Base-by-base conservation (phyloP, 2,797 vertebrate species). In the Morus bassanus region DNA sequence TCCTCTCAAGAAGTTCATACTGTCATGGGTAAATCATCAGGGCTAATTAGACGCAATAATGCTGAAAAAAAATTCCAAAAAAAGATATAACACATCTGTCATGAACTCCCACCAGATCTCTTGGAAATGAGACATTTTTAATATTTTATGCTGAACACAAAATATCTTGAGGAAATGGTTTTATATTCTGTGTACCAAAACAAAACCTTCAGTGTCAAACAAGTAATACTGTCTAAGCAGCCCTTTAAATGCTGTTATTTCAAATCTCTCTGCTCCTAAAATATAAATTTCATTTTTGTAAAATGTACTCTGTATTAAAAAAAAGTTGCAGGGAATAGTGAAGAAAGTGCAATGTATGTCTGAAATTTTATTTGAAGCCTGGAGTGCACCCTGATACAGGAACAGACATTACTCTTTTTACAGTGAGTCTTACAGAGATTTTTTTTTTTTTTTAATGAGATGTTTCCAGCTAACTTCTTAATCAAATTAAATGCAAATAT, bases 111-210 rank as follows among this genome's bases (percentile, higher is more conserved):
- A 98, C 94, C 97, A 98, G 97, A 98, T 97, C 97, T 97, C 95
- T 97, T 97, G 93, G 96, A 98, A 98, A 97, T 96, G 95, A 98
- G 97, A 96, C 95, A 95, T 97, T 98, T 97, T 98, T 97, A 98
- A 98, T 98, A 98, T 98, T 98, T 98, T 96, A 98, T 98, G 96
- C 85, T 89, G 91, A 97, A 97, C 89, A 96, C 94, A 97, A 98
- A 97, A 97, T 97, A 97, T 97, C 98, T 98, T 97, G 95, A 98
- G 97, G 97, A 98, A 96, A 97, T 97, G 83, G 92, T 95, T 98
- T 97, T 96, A 91, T 96, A 93, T 96, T 98, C 96, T 97, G 35
- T 95, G 84, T 97, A 90, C 91, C 93, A 94, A 97, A 98, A 98
- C 97, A 97, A 97, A 98, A 85, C 64, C 85, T 85, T 96, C 89